Evolutionary conservation across 2,888 invertebrate species (phyloP), one percentile per base, ranked within the genome.

Genomic region (Cyclophora punctaria): DNA sequence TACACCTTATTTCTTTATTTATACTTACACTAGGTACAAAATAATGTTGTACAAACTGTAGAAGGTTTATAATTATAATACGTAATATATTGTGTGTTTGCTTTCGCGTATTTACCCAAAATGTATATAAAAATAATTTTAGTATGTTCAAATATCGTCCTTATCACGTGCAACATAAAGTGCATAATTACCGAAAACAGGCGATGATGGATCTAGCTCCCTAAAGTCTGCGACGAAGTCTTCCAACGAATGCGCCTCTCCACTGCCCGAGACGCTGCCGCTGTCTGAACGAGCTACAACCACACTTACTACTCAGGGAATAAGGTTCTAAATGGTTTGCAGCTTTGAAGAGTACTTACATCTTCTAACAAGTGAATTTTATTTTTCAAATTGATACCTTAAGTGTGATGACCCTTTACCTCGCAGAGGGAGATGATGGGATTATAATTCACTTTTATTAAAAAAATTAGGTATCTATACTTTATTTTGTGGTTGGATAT

Each of bases 141-240:
- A 43, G 40, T 40, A 40, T 51, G 47, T 40, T 59, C 63, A 69
- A 72, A 70, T 62, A 73, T 70, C 65, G 65, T 55, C 63, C 57
- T 51, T 52, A 40, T 41, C 41, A 2, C 5, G 52, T 58, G 62
- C 62, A 60, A 59, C 57, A 66, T 60, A 69, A 78, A 71, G 64
- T 53, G 65, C 63, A 64, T 73, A 71, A 62, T 87, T 89, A 89
- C 89, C 88, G 73, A 89, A 89, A 66, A 80, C 68, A 64, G 89
- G 87, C 75, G 89, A 87, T 58, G 81, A 72, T 60, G 88, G 86
- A 72, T 89, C 88, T 66, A 89, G 82, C 73, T 86, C 87, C 74
- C 79, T 85, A 78, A 83, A 74, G 65, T 89, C 89, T 3, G 83
- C 80, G 50, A 83, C 83, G 78, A 77, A 84, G 80, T 89, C 89